Conservation (phyloP, 1,140 invertebrate species). For the Gonatopus flavifemur region DNA sequence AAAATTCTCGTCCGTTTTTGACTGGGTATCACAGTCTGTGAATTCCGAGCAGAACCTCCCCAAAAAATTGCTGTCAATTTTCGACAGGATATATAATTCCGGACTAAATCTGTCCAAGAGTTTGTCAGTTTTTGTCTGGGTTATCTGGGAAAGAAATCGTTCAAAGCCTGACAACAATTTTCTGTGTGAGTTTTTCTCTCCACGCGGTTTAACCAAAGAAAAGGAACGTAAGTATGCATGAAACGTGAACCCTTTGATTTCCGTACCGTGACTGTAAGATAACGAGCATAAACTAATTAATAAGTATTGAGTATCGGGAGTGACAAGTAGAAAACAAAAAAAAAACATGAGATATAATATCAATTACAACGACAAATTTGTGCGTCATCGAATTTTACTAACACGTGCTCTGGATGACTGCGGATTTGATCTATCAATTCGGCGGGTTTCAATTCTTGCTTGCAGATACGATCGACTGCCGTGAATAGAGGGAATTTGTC, state of each 20-base stretch:
- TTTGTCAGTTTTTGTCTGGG: too few relatives aligned
- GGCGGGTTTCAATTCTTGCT: conserved; percentile 64
- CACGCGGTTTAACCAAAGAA: conserved; percentile 23
- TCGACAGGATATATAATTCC: too few relatives aligned
- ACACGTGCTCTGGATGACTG: conserved; percentile 74
- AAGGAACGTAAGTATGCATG: conserved; percentile 4
- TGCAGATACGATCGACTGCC: conserved; percentile 74
- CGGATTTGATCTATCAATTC: conserved; percentile 72
- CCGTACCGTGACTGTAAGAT: not conserved
- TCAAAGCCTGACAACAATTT: too few relatives aligned
- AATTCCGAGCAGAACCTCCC: too few relatives aligned
- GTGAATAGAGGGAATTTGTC: conserved; percentile 79
- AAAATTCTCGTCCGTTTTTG: too few relatives aligned
- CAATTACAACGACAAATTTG: too few relatives aligned
- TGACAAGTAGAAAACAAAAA: conserved; percentile 10
- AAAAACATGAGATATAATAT: not conserved
- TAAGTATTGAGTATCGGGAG: not conserved
- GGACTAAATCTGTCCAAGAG: too few relatives aligned
- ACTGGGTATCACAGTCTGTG: too few relatives aligned
- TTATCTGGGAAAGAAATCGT: too few relatives aligned
- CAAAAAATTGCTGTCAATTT: too few relatives aligned
- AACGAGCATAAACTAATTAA: not conserved
- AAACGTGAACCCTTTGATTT: not conserved
- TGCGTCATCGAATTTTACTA: conserved; percentile 38
- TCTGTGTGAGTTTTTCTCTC: too few relatives aligned